Conservation (phyloP, 1,140 invertebrate species). For the Proales similis region DNA sequence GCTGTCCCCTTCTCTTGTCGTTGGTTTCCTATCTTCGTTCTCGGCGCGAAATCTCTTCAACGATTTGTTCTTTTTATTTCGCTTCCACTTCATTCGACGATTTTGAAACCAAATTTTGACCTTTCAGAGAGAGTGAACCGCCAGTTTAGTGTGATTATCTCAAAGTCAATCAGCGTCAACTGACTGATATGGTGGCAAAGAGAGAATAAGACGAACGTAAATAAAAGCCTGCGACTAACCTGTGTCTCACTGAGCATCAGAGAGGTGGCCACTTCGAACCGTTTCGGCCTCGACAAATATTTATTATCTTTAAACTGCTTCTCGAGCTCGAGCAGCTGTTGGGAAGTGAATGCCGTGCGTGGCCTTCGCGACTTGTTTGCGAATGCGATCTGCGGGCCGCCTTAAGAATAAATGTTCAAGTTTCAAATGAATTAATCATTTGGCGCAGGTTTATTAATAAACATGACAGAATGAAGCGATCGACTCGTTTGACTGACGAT, state of each 20-base stretch:
- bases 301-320: slow-evolving; percentile 98
- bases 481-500: too few relatives aligned
- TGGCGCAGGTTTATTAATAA: too few relatives aligned
- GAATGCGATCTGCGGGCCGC: too few relatives aligned
- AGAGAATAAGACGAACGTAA: too few relatives aligned
- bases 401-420: too few relatives aligned
- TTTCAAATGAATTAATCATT: too few relatives aligned
- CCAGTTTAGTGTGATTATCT: not conserved
- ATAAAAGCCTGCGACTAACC: slow-evolving; percentile 65
- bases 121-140: not conserved
- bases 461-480: too few relatives aligned
- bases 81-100: slow-evolving; percentile 38
- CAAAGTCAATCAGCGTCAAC: not conserved
- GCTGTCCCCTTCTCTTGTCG: too few relatives aligned
- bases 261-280: slow-evolving; percentile 95
- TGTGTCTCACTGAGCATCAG: slow-evolving; percentile 96
- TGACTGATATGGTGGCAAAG: too few relatives aligned
- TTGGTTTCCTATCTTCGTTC: too few relatives aligned
- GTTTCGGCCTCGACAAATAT: slow-evolving; percentile 89
- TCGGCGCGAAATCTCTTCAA: too few relatives aligned
- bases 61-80: too few relatives aligned
- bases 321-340: slow-evolving; percentile 92
- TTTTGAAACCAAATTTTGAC: slow-evolving; percentile 38
- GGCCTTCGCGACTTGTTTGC: slow-evolving; percentile 83
- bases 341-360: slow-evolving; percentile 91